Evolutionary conservation across 2,888 invertebrate genomes (phyloP).

Genomic region (Drosophila differens): DNA sequence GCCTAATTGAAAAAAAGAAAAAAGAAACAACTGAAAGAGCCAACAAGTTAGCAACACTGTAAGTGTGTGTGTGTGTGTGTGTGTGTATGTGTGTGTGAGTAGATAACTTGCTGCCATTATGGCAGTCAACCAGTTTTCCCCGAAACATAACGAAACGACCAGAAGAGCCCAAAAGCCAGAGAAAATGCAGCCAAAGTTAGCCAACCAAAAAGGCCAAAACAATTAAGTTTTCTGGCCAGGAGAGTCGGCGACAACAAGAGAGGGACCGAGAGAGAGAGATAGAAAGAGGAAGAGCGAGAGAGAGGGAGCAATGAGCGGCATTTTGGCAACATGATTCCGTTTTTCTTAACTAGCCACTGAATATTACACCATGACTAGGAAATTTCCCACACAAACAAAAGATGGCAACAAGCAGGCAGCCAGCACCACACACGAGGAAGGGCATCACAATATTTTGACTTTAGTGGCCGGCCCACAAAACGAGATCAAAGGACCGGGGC

Average conservation of each 20-base stretch:
- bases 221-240: slow-evolving; percentile 77
- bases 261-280: slow-evolving; percentile 6
- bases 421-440: slow-evolving; percentile 57
- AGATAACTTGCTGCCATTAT: slow-evolving; percentile 72
- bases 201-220: slow-evolving; percentile 80
- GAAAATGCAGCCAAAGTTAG: slow-evolving; percentile 59
- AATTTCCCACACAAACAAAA: slow-evolving; percentile 59
- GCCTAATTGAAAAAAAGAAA: slow-evolving; percentile 73
- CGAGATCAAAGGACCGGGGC: slow-evolving; percentile 50
- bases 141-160: slow-evolving; percentile 73
- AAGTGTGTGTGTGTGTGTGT: slow-evolving; percentile 21
- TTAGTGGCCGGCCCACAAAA: slow-evolving; percentile 51
- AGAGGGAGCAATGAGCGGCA: background rate
- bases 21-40: slow-evolving; percentile 46
- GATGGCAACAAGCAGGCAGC: slow-evolving; percentile 3
- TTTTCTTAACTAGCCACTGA: slow-evolving; percentile 51
- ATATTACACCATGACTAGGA: slow-evolving; percentile 53
- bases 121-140: slow-evolving; percentile 81
- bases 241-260: background rate
- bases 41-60: slow-evolving; percentile 63
- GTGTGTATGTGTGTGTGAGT: slow-evolving; percentile 18
- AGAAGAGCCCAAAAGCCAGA: slow-evolving; percentile 47
- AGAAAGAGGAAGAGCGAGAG: background rate
- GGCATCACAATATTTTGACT: slow-evolving; percentile 73
- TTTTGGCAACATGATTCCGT: slow-evolving; percentile 52